Conservation (phyloP, 2,797 vertebrate species). For the Paramormyrops hopkinsi region DNA sequence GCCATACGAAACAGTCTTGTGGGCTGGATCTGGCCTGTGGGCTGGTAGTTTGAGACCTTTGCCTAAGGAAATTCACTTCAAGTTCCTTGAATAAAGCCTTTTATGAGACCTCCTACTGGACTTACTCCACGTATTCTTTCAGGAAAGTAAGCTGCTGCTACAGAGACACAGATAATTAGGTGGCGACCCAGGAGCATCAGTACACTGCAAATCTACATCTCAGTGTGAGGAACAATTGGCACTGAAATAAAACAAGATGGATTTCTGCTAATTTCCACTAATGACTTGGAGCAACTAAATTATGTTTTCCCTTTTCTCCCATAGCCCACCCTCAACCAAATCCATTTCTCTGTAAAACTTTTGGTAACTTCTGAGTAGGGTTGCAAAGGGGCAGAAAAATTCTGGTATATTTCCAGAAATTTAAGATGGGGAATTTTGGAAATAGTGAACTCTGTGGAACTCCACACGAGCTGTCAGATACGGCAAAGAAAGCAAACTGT, state of each 20-base stretch:
- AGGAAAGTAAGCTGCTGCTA: neutral
- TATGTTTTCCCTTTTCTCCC: neutral
- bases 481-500: neutral
- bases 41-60: neutral
- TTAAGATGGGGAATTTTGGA: neutral
- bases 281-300: neutral
- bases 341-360: neutral
- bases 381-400: neutral
- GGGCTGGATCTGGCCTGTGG: neutral
- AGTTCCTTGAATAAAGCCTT: neutral
- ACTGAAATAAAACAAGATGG: neutral
- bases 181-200: neutral
- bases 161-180: neutral
- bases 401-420: neutral
- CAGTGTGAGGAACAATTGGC: neutral
- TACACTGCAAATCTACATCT: neutral
- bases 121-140: slow-evolving; percentile 25
- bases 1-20: neutral
- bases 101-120: neutral
- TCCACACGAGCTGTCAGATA: neutral
- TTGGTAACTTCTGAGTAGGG: neutral
- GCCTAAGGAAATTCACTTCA: neutral
- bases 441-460: neutral
- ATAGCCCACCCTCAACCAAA: neutral
- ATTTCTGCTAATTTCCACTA: neutral